phyloP scores from a whole-genome alignment of 2,113 vertebrate genomes.

The Bungarus multicinctus region DNA sequence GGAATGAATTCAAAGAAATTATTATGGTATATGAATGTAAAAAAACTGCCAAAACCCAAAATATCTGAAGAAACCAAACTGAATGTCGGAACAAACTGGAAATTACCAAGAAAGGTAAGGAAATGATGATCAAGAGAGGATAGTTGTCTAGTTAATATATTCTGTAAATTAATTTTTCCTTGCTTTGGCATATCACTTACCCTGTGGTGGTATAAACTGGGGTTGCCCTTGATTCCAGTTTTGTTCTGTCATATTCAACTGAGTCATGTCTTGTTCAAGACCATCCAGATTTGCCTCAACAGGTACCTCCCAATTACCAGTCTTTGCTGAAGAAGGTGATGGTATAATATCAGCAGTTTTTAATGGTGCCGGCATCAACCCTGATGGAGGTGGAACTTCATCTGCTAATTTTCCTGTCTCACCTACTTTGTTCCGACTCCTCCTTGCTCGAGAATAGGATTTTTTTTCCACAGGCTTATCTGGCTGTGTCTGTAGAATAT shows the following conservation, averaged over 20 bases:
- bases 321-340: conserved; percentile 62
- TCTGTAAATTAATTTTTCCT: background rate
- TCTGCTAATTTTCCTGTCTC: conserved; percentile 87
- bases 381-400: conserved; percentile 67
- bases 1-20: background rate
- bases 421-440: conserved; percentile 87
- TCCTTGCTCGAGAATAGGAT: conserved; percentile 89
- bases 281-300: conserved; percentile 71
- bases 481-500: conserved; percentile 51
- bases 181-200: conserved; percentile 49
- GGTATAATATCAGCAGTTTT: conserved; percentile 58
- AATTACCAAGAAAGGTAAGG: background rate
- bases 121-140: background rate
- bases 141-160: background rate
- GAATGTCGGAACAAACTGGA: too few species aligned
- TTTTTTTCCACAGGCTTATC: conserved; percentile 91
- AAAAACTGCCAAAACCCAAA: background rate
- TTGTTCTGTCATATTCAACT: conserved; percentile 82
- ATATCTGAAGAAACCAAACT: too few species aligned
- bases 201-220: conserved; percentile 82
- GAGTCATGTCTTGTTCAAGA: conserved; percentile 85
- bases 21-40: background rate
- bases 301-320: conserved; percentile 60
- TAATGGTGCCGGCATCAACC: conserved; percentile 52
- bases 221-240: conserved; percentile 85